Evolutionary conservation across 2,113 vertebrate genomes (phyloP).

Genomic region (Leucopternis melanops): DNA sequence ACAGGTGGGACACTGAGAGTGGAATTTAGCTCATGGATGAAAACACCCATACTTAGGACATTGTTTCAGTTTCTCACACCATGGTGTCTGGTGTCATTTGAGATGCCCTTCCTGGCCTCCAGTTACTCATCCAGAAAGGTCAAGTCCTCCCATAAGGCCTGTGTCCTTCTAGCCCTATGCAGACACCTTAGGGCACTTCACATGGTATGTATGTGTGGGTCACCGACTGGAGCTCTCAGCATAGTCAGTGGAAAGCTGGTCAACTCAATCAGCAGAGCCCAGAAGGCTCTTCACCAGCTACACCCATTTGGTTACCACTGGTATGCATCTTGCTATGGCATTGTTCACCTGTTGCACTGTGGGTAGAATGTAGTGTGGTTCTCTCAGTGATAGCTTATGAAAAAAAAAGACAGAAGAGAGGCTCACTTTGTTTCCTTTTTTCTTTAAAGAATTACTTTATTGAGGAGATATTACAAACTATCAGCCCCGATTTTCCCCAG

Average conservation of each 20-base stretch:
- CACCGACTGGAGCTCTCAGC: background rate
- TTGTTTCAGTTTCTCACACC: background rate
- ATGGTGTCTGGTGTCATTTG: background rate
- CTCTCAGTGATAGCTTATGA: background rate
- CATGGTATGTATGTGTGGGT: accelerated
- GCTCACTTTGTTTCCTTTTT: background rate
- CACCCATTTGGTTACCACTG: background rate
- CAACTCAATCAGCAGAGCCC: background rate
- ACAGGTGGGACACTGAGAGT: background rate
- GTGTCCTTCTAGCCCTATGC: background rate
- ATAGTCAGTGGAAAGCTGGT: background rate
- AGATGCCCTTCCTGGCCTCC: background rate
- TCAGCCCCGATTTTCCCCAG: background rate
- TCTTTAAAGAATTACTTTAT: background rate
- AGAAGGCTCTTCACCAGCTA: background rate
- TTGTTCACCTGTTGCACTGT: background rate
- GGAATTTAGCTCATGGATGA: background rate
- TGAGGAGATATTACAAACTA: background rate
- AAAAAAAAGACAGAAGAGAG: background rate
- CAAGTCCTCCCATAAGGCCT: background rate
- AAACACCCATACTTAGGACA: background rate
- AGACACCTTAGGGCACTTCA: background rate
- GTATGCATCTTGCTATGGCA: background rate
- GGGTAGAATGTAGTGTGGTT: background rate
- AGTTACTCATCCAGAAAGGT: background rate